Percentiles rank a stretch among this genome's conserved stretches.
These are phyloP conservation scores for Aphelenchoides fujianensis DNA, from an alignment of 1,140 invertebrate genomes.

Conservation along the genomic window DNA sequence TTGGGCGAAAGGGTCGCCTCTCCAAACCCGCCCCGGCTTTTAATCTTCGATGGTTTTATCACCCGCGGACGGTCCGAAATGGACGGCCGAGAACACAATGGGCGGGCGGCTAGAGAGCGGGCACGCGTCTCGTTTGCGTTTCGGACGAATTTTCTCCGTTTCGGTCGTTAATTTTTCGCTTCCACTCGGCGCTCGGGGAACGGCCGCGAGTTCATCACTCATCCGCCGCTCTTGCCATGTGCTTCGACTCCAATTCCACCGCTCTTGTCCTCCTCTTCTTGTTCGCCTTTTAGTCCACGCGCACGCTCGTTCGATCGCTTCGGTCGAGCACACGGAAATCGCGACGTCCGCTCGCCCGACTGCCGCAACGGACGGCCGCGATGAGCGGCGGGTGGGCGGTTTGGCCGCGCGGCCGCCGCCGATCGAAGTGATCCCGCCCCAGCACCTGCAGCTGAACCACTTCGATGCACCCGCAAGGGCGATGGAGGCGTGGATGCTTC, in stretches of 20 bases:
- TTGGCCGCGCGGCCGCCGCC: not conserved
- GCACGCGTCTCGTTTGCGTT: not conserved
- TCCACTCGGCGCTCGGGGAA: not conserved
- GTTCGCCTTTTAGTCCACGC: too few relatives aligned
- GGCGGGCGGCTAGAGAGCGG: too few relatives aligned
- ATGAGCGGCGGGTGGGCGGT: not conserved
- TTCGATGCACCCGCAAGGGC: not conserved
- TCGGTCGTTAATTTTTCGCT: not conserved
- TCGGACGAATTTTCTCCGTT: not conserved
- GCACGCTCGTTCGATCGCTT: not conserved
- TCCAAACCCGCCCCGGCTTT: not conserved
- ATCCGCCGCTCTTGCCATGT: not conserved
- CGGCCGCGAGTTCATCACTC: not conserved
- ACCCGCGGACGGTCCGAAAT: not conserved
- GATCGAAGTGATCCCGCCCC: not conserved
- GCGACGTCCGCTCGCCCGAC: not conserved
- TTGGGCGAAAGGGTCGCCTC: not conserved
- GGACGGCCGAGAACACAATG: too few relatives aligned
- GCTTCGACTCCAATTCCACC: too few relatives aligned
- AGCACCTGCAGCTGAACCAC: not conserved
- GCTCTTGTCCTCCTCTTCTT: too few relatives aligned
- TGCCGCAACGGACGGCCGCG: not conserved
- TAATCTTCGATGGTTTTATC: conserved; percentile 12
- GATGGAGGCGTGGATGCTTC: conserved; percentile 46
- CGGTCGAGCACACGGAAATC: not conserved